Evolutionary conservation across 2,113 vertebrate genomes (phyloP), one percentile per base, ranked within the genome.

Genomic region (Triplophysa rosa): DNA sequence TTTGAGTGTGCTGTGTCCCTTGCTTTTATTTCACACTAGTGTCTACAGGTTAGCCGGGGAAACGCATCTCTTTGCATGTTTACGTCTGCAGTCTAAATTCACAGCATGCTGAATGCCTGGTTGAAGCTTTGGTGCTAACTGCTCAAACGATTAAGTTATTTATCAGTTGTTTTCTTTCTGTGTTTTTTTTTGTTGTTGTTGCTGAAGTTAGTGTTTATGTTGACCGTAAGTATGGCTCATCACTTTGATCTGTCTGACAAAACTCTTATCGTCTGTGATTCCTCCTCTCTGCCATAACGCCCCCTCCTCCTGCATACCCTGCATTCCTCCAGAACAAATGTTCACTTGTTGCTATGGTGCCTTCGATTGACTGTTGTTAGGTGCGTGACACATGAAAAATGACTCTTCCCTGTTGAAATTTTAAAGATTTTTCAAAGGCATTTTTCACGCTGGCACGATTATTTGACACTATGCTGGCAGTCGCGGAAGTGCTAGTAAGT

Each of bases 251-350:
- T 14, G 80, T 80, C 86, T 79, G 72, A 88, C 93, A 92, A 91
- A 59, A 71, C 16, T 58, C 78, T 73, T 71, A 23, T 70, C 17
- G 45, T 37, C 21, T 0, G 85, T 89, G 90, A 89, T 89, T 88
- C 82, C 79, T 83, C 72, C 72, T 90, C 72, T 90, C 86, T 81
- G 3, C 81, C 85, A 88, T 86, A 86, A 86, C 82, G 78, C 89
- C 90, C 90, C 66, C 77, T 87, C 64, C 90, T 83, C 84, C 81
- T 88, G 86, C 94, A 95, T 95, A 90, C 92, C 92, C 91, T 4
- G 59, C 93, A 96, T 96, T 95, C 95, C 92, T 95, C 89, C 85
- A 81, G 92, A 95, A 95, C 94, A 96, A 95, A 95, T 92, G 92
- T 92, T 94, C 93, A 90, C 91, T 96, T 96, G 94, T 96, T 92